Conservation (phyloP, 2,888 invertebrate species). For the Phanerotoma sp. region DNA sequence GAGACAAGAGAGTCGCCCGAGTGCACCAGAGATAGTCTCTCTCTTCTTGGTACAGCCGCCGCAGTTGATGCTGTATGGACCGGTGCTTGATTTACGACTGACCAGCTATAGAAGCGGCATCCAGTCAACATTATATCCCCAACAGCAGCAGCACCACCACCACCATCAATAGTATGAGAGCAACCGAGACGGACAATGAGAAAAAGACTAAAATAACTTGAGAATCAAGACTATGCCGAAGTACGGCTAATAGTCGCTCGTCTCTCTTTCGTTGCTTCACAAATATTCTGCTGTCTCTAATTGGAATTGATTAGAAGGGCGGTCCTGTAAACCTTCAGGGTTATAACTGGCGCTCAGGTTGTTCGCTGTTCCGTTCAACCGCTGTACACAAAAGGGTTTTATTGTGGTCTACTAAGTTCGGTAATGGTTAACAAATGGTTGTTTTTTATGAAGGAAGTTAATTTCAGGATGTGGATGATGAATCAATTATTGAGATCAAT, state of each 20-base stretch:
- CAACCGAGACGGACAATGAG: not conserved
- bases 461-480: no score
- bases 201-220: slow-evolving; percentile 2
- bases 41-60: slow-evolving; percentile 22
- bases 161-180: no score
- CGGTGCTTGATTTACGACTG: slow-evolving; percentile 55
- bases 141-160: no score
- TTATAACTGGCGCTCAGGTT: no score
- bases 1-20: slow-evolving; percentile 3
- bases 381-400: no score
- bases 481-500: no score
- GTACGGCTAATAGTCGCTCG: slow-evolving; percentile 55
- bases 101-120: slow-evolving; percentile 11
- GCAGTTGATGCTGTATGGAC: slow-evolving; percentile 37
- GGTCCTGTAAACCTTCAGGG: not conserved
- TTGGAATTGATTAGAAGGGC: slow-evolving; percentile 57
- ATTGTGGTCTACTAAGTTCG: no score
- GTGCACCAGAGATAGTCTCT: slow-evolving; percentile 1
- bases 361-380: no score
- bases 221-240: slow-evolving; percentile 13
- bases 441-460: no score
- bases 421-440: no score
- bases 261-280: slow-evolving; percentile 47
- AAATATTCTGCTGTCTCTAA: slow-evolving; percentile 56
- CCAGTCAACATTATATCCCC: slow-evolving; percentile 6